These are phyloP conservation scores for Drosophila sechellia DNA, from an alignment of 1,140 invertebrate genomes.

Conservation along the genomic window DNA sequence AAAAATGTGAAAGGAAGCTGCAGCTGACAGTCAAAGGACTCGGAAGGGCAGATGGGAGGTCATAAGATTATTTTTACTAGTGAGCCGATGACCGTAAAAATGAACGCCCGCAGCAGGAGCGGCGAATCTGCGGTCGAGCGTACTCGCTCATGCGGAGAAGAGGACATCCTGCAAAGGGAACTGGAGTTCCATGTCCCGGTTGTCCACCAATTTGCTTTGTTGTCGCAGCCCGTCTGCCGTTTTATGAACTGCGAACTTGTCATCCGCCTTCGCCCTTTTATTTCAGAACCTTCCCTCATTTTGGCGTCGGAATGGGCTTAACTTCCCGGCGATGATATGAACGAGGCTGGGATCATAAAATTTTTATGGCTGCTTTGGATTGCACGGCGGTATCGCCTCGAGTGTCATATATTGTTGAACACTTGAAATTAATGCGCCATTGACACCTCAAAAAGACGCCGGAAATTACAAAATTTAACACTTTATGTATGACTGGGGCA, in stretches of 20 bases:
- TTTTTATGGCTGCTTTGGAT: slow-evolving; percentile 27
- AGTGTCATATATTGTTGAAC: slow-evolving; percentile 32
- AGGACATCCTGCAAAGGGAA: slow-evolving; percentile 38
- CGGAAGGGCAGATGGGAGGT: slow-evolving; percentile 40
- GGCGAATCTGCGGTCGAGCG: slow-evolving; percentile 22
- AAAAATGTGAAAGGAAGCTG: slow-evolving; percentile 7
- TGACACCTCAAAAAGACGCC: slow-evolving; percentile 37
- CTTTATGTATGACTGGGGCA: slow-evolving; percentile 1
- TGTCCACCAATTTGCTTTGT: slow-evolving; percentile 65
- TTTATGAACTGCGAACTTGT: slow-evolving; percentile 64
- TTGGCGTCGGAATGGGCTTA: slow-evolving; percentile 6
- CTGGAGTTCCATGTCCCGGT: slow-evolving; percentile 14
- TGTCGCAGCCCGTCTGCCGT: slow-evolving; percentile 33
- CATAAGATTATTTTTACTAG: slow-evolving; percentile 58
- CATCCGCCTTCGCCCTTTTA: slow-evolving; percentile 35
- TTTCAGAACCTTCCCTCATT: slow-evolving; percentile 24
- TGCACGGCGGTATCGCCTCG: slow-evolving; percentile 5
- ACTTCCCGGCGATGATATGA: slow-evolving; percentile 30
- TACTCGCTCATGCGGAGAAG: slow-evolving; percentile 39
- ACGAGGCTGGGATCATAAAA: slow-evolving; percentile 26
- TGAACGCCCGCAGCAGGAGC: slow-evolving; percentile 36
- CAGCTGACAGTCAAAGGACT: slow-evolving; percentile 27
- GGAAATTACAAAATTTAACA: slow-evolving; percentile 27
- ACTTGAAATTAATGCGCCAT: slow-evolving; percentile 55
- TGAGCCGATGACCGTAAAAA: slow-evolving; percentile 57